phyloP scores from a whole-genome alignment of 2,113 vertebrate genomes.

The Ctenomys sociabilis region DNA sequence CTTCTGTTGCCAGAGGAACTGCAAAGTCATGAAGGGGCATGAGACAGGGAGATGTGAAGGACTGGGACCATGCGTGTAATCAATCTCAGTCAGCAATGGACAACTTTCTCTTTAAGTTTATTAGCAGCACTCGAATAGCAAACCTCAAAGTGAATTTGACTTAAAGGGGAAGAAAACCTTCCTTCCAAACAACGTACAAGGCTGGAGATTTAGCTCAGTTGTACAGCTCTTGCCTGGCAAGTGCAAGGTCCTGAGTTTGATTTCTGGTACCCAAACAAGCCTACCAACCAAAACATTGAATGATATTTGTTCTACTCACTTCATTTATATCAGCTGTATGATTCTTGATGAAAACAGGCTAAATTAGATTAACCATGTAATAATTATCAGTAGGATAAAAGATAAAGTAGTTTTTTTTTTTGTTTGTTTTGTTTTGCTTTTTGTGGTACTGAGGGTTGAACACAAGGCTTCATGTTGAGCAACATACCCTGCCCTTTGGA shows the following conservation, averaged over 20 bases:
- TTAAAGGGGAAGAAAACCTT: not conserved
- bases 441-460: not conserved
- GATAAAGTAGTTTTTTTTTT: not conserved
- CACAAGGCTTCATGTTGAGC: not conserved
- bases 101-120: not conserved
- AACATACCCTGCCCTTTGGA: not conserved
- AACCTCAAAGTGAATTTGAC: slow-evolving; percentile 42
- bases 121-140: not conserved
- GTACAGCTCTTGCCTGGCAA: too few species aligned
- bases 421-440: not conserved
- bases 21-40: not conserved
- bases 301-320: not conserved
- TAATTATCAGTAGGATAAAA: slow-evolving; percentile 4
- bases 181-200: not conserved
- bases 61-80: not conserved
- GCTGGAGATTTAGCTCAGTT: too few species aligned
- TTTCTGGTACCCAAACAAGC: too few species aligned
- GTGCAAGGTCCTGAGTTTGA: too few species aligned
- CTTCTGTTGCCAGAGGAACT: not conserved
- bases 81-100: not conserved
- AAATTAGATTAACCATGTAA: not conserved
- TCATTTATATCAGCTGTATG: not conserved
- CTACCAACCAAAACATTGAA: not conserved
- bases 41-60: not conserved
- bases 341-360: not conserved